Base-by-base conservation (phyloP, 2,797 vertebrate species). In the Poeciliopsis presidionis region DNA sequence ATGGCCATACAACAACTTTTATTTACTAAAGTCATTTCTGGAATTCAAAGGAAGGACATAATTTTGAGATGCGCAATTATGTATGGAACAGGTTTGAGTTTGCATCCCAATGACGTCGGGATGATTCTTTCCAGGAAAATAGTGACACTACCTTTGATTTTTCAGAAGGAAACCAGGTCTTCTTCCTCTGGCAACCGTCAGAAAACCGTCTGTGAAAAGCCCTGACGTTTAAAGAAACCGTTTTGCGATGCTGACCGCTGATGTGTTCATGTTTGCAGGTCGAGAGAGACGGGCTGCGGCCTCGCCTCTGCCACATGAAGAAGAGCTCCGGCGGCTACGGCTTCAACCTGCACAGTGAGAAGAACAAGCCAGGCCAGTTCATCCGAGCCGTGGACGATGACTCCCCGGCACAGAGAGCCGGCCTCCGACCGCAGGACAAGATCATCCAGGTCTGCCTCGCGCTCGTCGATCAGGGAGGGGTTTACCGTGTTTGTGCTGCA, bases 301-400 rank as follows among this genome's bases (percentile, higher is more conserved):
- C 97, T 2, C 96, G 97, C 9, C 96, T 98, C 67, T 98, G 97
- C 90, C 92, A 88, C 72, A 83, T 98, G 89, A 94, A 94, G 89
- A 98, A 96, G 79, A 96, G 96, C 22, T 79, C 93, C 59, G 91
- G 12, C 0, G 97, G 97, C 82, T 98, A 98, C 0, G 97, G 97
- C 69, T 98, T 98, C 94, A 98, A 98, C 94, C 94, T 98, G 87
- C 97, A 98, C 95, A 98, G 97, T 0, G 97, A 98, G 88, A 98
- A 98, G 87, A 91, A 96, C 45, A 95, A 94, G 74, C 97, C 96
- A 0, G 97, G 97, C 1, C 97, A 98, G 92, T 98, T 95, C 89
- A 96, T 98, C 94, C 92, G 97, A 63, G 97, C 97, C 0, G 97
- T 98, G 53, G 97, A 98, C 4, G 93, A 94, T 0, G 96, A 96